Base-by-base conservation (phyloP, 1,140 invertebrate genomes). In the Sycophila sp. region DNA sequence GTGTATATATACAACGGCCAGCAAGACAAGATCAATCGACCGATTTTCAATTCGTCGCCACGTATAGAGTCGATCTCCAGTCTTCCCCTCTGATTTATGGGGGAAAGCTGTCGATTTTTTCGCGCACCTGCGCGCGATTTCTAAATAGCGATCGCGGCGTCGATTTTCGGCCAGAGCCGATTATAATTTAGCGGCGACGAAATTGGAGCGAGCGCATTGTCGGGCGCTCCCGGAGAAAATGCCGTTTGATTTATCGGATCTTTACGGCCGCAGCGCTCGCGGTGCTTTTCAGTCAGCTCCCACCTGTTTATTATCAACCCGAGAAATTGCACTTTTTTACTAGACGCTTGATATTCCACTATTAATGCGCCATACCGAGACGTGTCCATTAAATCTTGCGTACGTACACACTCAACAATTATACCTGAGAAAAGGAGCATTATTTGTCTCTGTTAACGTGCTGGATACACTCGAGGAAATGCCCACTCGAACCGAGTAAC, bases 51-150 rank as follows among this genome's bases (percentile, higher is more conserved):
- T 51, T 26, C 19, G 11, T 36, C 42, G 26, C 6, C n/a, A n/a
- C 28, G 13, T n/a, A 10, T 13, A 4, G 17, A 26, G 36, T 64
- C 34, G 34, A 64, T 64, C 30, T 64, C 40, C 15, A 49, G 19
- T 28, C 45, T 49, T 64, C 49, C 19, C 63, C 22, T 17, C 19
- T 65, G 63, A 65, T 65, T 65, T 65, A 65, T 24, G 60, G 47
- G 28, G 53, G 60, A 64, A 64, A 64, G 60, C 32, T 32, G 24
- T 22, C 24, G 42, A 11, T 19, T 17, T 19, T 56, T 34, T n/a
- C n/a, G n/a, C n/a, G 26, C 51, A 32, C 51, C 51, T 55, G 51
- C 24, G n/a, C n/a, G n/a, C 28, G 47, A 53, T 53, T 53, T 26
- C 49, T 53, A 53, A 53, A 53, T 53, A 19, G 45, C 45, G n/a